phyloP scores from a whole-genome alignment of 2,113 vertebrate genomes.

The Eleginops maclovinus region DNA sequence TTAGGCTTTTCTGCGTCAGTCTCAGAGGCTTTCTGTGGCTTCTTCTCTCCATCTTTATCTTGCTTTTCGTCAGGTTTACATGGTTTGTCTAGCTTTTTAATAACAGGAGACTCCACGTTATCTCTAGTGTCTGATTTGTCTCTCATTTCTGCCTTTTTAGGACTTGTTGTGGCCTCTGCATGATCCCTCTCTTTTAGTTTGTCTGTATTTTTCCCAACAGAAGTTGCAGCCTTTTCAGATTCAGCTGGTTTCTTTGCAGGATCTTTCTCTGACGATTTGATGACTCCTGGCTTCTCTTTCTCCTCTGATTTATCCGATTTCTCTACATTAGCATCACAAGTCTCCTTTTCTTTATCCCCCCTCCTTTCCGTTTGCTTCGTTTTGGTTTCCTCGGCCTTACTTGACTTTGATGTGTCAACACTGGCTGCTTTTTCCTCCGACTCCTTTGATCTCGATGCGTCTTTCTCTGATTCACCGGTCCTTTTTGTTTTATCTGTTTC shows the following conservation, averaged over 20 bases:
- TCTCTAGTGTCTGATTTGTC: conserved; percentile 31
- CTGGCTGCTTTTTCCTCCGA: neutral
- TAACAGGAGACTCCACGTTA: neutral
- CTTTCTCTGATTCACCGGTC: conserved; percentile 31
- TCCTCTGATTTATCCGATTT: conserved; percentile 2
- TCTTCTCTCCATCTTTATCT: neutral
- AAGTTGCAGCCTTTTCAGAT: fast-evolving
- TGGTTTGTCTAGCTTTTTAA: neutral
- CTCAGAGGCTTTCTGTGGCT: neutral
- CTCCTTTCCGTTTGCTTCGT: neutral
- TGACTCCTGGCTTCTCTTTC: conserved; percentile 1
- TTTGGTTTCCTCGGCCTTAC: neutral
- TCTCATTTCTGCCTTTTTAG: neutral
- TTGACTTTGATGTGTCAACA: neutral
- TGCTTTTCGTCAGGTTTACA: conserved; percentile 13
- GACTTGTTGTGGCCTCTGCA: neutral
- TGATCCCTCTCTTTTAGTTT: neutral
- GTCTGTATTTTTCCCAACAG: conserved; percentile 26
- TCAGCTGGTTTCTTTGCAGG: conserved; percentile 12
- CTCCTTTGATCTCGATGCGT: conserved; percentile 15
- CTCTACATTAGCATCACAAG: neutral
- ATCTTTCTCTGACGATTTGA: conserved; percentile 22
- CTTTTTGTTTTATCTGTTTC: conserved; percentile 28
- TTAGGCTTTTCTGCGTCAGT: neutral
- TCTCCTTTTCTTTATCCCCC: neutral